Evolutionary conservation across 2,888 invertebrate species (phyloP).

Genomic region (Lasioglossum villosulum): DNA sequence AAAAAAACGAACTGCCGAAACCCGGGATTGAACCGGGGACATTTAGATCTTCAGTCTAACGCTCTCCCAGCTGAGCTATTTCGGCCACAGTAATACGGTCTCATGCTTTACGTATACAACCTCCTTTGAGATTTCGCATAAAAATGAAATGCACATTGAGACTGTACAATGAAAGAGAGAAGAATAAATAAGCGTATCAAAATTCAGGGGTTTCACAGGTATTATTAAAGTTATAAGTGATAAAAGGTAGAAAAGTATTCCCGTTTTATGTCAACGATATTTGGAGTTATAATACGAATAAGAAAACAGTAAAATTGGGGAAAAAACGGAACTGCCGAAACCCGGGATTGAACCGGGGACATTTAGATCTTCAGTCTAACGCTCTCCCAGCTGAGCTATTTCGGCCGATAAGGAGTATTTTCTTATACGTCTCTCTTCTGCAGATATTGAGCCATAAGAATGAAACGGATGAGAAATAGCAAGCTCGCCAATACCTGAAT

Average conservation of each 20-base stretch:
- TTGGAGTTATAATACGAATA: not conserved
- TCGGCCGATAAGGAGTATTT: too few relatives aligned
- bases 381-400: slow-evolving; percentile 63
- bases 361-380: slow-evolving; percentile 59
- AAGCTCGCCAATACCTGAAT: too few relatives aligned
- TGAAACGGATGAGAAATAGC: too few relatives aligned
- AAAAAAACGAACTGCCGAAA: slow-evolving; percentile 33
- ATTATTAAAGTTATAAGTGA: too few relatives aligned
- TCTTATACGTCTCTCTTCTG: too few relatives aligned
- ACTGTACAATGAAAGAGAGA: not conserved
- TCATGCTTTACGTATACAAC: not conserved
- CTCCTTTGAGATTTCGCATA: not conserved
- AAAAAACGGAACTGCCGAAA: not conserved
- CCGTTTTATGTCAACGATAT: too few relatives aligned
- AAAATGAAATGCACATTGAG: too few relatives aligned
- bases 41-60: too few relatives aligned
- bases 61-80: too few relatives aligned
- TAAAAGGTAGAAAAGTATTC: too few relatives aligned
- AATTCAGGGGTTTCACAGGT: not conserved
- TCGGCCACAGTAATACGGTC: too few relatives aligned
- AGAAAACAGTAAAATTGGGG: not conserved
- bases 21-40: slow-evolving; percentile 56
- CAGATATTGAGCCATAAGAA: too few relatives aligned
- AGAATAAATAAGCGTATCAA: not conserved
- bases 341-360: slow-evolving; percentile 31